Conservation (phyloP, 2,113 vertebrate genomes). For the Eira barbara region DNA sequence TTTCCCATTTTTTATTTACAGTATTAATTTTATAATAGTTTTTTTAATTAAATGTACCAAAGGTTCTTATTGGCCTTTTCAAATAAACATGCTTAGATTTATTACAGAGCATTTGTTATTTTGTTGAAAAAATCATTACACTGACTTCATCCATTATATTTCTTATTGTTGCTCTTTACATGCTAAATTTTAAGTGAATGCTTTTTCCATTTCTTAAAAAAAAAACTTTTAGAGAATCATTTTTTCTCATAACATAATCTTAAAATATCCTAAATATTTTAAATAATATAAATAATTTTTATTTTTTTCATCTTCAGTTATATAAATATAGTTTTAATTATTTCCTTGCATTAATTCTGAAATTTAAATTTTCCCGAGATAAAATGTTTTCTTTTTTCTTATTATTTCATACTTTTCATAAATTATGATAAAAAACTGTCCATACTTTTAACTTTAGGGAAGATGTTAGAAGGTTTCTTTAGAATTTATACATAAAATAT, state of each 20-base stretch:
- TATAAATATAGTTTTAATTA: neutral
- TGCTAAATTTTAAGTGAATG: neutral
- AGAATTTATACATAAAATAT: neutral
- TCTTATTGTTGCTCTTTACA: neutral
- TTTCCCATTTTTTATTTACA: neutral
- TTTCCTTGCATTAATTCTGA: neutral
- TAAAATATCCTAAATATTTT: neutral
- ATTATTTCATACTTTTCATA: neutral
- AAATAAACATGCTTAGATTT: neutral
- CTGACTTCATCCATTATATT: neutral
- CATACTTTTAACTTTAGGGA: neutral
- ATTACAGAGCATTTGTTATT: neutral
- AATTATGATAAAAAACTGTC: neutral
- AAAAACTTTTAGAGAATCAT: neutral
- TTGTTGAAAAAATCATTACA: neutral
- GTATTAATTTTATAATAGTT: neutral
- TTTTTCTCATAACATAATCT: neutral
- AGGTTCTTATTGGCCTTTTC: neutral
- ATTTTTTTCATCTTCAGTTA: neutral
- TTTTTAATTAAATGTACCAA: neutral
- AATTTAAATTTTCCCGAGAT: neutral
- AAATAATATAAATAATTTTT: neutral
- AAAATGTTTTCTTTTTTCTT: neutral
- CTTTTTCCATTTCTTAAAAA: neutral
- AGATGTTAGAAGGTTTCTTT: neutral